A percentile compares a stretch with the other conserved stretches of the same genome.
Evolutionary conservation across 2,797 vertebrate species (phyloP).

Genomic region (Meriones psammophilus): DNA sequence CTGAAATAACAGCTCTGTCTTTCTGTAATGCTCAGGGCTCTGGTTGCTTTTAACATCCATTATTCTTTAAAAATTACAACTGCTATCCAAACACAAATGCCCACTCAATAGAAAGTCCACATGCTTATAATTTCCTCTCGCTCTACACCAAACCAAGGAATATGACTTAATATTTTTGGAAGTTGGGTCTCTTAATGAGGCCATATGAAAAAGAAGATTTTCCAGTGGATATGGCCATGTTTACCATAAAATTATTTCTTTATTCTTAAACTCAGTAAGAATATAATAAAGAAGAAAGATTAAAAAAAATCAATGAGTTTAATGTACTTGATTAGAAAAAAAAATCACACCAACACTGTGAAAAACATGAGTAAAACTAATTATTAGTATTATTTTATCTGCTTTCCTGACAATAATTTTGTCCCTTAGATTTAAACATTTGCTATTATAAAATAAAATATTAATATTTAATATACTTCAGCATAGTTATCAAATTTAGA

Average conservation of each 20-base stretch:
- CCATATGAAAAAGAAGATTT: neutral
- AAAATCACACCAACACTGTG: neutral
- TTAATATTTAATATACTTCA: neutral
- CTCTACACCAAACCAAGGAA: neutral
- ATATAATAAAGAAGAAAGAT: neutral
- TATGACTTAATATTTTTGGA: constrained; percentile 40
- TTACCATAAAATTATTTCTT: neutral
- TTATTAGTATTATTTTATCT: neutral
- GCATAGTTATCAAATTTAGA: neutral
- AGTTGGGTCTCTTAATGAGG: neutral
- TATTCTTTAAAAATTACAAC: neutral
- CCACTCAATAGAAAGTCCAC: constrained; percentile 13
- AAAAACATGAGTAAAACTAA: neutral
- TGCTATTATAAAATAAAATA: neutral
- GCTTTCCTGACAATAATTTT: neutral
- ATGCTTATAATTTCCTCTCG: neutral
- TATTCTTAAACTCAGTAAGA: neutral
- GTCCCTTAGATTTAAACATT: neutral
- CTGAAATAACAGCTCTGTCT: neutral
- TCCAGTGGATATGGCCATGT: neutral
- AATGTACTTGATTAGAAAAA: neutral
- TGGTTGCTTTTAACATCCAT: neutral
- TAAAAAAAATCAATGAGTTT: neutral
- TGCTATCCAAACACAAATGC: neutral
- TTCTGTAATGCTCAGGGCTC: neutral